A percentile compares a stretch with the other conserved stretches of the same genome.
These are phyloP conservation scores for Vimba vimba DNA, from an alignment of 2,113 vertebrate genomes.

Conservation along the genomic window DNA sequence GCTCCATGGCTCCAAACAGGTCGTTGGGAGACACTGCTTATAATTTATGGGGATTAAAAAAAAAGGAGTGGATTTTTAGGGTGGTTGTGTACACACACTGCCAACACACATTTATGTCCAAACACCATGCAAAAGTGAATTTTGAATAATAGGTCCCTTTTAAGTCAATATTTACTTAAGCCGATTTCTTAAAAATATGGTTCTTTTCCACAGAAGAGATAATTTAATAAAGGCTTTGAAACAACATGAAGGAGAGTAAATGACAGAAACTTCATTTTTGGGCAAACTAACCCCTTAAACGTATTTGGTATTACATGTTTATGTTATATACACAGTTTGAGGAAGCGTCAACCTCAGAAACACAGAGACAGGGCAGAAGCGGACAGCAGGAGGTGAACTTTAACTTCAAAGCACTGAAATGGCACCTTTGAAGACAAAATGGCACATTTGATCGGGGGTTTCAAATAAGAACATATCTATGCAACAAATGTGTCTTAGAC, in stretches of 20 bases:
- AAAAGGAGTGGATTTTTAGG: too few relatives aligned
- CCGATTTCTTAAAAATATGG: neutral
- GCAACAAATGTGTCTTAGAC: neutral
- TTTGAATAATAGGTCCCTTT: too few relatives aligned
- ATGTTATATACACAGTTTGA: neutral
- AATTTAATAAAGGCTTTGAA: neutral
- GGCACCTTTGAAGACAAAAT: conserved; percentile 33
- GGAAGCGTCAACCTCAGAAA: conserved; percentile 4
- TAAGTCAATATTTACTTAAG: neutral
- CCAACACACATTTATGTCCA: too few relatives aligned
- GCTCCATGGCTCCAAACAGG: too few relatives aligned
- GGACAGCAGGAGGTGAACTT: conserved; percentile 38
- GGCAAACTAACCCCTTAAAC: neutral
- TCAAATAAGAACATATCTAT: neutral
- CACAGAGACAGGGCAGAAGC: neutral
- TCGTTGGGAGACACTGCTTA: too few relatives aligned
- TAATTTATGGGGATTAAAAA: too few relatives aligned
- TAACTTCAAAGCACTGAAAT: conserved; percentile 55
- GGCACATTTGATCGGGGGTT: neutral
- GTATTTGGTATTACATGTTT: neutral
- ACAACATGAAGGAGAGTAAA: neutral
- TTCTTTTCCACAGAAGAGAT: neutral
- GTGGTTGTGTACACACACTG: too few relatives aligned
- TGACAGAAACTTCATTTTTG: neutral
- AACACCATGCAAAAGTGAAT: too few relatives aligned